Evolutionary conservation across 2,888 invertebrate species (phyloP), one percentile per base, ranked within the genome.

Genomic region (Dioctria linearis): DNA sequence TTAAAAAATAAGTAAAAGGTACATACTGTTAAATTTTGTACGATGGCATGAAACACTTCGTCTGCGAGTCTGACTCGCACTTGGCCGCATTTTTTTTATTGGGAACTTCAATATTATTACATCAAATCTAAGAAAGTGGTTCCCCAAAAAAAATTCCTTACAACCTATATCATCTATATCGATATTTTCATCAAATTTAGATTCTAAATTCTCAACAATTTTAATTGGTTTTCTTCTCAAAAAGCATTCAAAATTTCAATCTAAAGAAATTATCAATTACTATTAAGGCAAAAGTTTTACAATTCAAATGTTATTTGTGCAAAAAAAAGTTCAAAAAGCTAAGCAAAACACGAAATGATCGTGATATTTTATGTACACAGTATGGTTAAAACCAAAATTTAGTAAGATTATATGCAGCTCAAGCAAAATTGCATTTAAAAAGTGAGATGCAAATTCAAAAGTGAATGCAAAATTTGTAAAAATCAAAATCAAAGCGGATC

Each of bases 331-430:
- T 13, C 6, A 59, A 59, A 75, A 75, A 75, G 73, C 73, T 9
- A 75, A 75, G 73, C 73, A 42, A 75, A 13, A 59, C 42, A 42
- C 73, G 59, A 59, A 75, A 75, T 25, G 59, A 75, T 43, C 59
- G 73, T 59, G 57, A 76, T 37, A 42, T 43, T 76, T 76, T 76
- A 76, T 76, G 40, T 76, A 76, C 76, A 76, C 25, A 11, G 37
- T 8, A n/a, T 43, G 13, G 40, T 13, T 6, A 11, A 46, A 43
- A 66, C 42, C 5, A 43, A 4, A 65, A 65, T 25, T 25, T 25
- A 25, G 3, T 25, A 65, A 65, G 6, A 65, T 25, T 66, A 66
- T 6, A 13, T 25, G 39, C 40, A 39, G 5, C 49, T 61, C 76
- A 76, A 39, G 63, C 76, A 76, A 46, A 63, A 63, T 37, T 63